These are phyloP conservation scores for Hafferia zeledoni DNA, from an alignment of 2,797 vertebrate genomes.

Conservation along the genomic window DNA sequence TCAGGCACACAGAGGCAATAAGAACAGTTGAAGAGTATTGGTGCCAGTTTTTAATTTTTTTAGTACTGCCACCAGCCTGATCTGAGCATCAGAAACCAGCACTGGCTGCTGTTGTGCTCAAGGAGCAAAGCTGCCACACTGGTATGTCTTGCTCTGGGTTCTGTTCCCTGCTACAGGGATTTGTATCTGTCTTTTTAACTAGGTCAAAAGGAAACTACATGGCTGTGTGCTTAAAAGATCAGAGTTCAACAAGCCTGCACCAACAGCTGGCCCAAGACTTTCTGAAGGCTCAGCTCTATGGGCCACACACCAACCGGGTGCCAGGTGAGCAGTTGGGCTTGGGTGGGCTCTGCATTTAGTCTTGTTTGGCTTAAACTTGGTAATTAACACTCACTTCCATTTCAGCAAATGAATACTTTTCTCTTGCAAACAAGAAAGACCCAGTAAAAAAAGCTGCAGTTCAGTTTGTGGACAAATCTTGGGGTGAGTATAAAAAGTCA, in stretches of 20 bases:
- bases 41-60: not conserved
- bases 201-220: constrained; percentile 77
- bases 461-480: constrained; percentile 85
- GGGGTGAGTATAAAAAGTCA: constrained; percentile 80
- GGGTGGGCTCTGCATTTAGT: not conserved
- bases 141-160: not conserved
- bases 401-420: constrained; percentile 88
- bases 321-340: constrained; percentile 78
- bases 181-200: not conserved
- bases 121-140: not conserved
- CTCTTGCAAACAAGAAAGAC: constrained; percentile 85
- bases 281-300: constrained; percentile 83
- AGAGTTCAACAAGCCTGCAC: constrained; percentile 58
- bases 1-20: fast-evolving
- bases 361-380: not conserved
- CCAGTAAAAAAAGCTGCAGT: constrained; percentile 82
- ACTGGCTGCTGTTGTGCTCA: not conserved
- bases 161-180: fast-evolving
- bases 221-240: constrained; percentile 77
- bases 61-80: not conserved
- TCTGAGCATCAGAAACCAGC: not conserved
- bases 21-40: not conserved
- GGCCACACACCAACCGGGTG: constrained; percentile 79
- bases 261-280: constrained; percentile 83
- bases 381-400: not conserved